These are phyloP conservation scores for Dynastes maya DNA, from an alignment of 2,888 invertebrate species.

Conservation along the genomic window DNA sequence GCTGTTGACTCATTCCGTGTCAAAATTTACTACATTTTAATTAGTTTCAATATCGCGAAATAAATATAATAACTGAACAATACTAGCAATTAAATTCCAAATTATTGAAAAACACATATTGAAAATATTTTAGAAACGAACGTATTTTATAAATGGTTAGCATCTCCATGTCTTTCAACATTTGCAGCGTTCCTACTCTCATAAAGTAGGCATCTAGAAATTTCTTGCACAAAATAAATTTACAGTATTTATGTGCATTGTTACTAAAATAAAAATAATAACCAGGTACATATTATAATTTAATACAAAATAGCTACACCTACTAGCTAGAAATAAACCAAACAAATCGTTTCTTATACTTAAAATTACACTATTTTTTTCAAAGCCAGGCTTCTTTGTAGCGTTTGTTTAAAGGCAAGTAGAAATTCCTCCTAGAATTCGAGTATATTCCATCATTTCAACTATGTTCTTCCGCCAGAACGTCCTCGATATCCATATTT, in stretches of 20 bases:
- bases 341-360: background rate
- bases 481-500: conserved; percentile 64
- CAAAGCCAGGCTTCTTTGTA: conserved; percentile 8
- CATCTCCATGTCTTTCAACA: no score
- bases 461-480: conserved; percentile 10
- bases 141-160: no score
- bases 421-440: conserved; percentile 1
- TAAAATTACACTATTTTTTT: background rate
- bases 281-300: conserved; percentile 5
- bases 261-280: background rate
- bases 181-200: no score
- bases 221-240: background rate
- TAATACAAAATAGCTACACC: background rate
- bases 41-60: no score
- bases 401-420: conserved; percentile 22
- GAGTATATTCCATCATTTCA: conserved; percentile 49
- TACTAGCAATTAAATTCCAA: no score
- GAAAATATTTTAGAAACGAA: no score
- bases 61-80: no score
- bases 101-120: no score
- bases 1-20: no score
- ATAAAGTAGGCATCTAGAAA: no score
- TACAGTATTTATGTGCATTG: no score
- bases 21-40: no score
- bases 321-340: background rate